phyloP scores from a whole-genome alignment of 1,140 invertebrate species.

The Sycophaga agraensis region DNA sequence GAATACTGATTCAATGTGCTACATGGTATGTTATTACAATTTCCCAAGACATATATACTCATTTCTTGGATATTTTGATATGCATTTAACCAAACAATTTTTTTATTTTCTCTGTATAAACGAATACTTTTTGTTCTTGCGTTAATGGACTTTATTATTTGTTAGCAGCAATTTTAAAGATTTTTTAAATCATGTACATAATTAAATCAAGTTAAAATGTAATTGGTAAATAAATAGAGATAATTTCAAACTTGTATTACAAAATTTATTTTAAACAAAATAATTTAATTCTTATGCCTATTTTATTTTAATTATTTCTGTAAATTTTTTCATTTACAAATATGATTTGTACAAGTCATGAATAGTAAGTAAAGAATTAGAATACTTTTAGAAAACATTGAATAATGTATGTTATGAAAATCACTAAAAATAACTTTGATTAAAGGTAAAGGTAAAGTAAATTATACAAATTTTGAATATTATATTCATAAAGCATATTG shows the following conservation, averaged over 20 bases:
- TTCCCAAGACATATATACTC: conserved; percentile 1
- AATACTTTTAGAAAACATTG: too few species aligned
- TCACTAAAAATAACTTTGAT: not conserved
- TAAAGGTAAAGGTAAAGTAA: not conserved
- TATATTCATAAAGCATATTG: not conserved
- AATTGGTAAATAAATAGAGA: conserved; percentile 25
- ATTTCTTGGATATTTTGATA: conserved; percentile 12
- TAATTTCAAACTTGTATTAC: conserved; percentile 13
- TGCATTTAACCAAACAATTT: conserved; percentile 23
- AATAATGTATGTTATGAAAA: not conserved
- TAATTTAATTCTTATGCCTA: not conserved
- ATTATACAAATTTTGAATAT: not conserved
- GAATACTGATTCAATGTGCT: too few species aligned
- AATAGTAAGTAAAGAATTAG: too few species aligned
- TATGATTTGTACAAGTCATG: too few species aligned
- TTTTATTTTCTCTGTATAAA: conserved; percentile 19
- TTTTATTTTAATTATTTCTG: not conserved
- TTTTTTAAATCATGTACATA: conserved; percentile 24
- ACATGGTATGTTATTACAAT: not conserved
- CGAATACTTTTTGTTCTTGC: conserved; percentile 1
- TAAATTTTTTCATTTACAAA: not conserved
- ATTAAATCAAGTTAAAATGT: conserved; percentile 14
- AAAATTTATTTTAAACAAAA: not conserved
- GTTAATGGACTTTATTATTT: not conserved
- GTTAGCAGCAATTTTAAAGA: not conserved